Conservation (phyloP, 2,113 vertebrate genomes). For the Sapayoa aenigma region DNA sequence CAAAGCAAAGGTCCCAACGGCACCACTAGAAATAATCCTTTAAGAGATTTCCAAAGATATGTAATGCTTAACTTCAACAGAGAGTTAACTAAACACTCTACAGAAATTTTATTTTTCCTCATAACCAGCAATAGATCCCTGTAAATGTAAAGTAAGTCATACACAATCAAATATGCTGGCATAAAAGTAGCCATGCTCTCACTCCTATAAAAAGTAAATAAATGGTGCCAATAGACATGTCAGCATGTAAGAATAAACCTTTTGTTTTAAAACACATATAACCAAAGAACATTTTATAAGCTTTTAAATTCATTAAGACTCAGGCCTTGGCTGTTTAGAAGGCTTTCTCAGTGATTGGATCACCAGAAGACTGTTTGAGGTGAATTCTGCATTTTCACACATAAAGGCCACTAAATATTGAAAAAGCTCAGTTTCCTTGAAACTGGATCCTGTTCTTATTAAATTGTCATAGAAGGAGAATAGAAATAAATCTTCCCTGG, state of each 20-base stretch:
- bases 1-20: background rate
- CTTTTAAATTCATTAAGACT: background rate
- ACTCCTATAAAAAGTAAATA: conserved; percentile 47
- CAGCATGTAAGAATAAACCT: conserved; percentile 38
- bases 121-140: conserved; percentile 30
- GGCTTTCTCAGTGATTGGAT: background rate
- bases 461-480: background rate
- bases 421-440: background rate
- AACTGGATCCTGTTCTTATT: background rate
- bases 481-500: background rate
- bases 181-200: conserved; percentile 7
- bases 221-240: background rate
- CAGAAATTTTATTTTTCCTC: conserved; percentile 33
- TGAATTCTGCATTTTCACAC: background rate
- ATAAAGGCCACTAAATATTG: background rate
- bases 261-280: conserved; percentile 25
- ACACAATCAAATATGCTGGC: conserved; percentile 23
- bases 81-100: conserved; percentile 13
- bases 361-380: background rate
- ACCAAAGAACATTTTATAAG: background rate
- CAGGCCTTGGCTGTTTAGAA: background rate
- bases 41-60: conserved; percentile 29
- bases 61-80: conserved; percentile 1
- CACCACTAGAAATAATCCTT: conserved; percentile 7
- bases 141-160: conserved; percentile 20